Evolutionary conservation across 2,113 vertebrate species (phyloP).

Genomic region (Daboia siamensis): DNA sequence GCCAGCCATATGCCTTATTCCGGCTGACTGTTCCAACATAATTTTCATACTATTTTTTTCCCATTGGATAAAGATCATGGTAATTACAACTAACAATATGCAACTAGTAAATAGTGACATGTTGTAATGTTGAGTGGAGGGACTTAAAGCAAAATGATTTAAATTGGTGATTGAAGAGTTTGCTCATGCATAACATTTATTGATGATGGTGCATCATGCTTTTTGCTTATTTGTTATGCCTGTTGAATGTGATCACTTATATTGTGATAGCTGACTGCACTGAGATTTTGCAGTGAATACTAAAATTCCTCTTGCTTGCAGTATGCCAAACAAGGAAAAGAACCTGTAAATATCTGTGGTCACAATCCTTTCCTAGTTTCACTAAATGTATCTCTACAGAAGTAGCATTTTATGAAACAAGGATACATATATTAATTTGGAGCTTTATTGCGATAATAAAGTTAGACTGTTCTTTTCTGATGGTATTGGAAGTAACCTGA

Average conservation of each 20-base stretch:
- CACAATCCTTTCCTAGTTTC: neutral
- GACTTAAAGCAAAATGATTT: conserved; percentile 16
- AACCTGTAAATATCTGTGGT: neutral
- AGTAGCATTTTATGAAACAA: neutral
- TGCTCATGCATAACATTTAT: neutral
- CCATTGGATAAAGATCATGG: conserved; percentile 27
- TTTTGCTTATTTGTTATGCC: neutral
- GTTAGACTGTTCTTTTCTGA: neutral
- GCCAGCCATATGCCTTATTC: conserved; percentile 16
- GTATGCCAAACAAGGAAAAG: neutral
- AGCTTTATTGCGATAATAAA: neutral
- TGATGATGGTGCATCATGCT: neutral
- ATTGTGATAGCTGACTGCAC: neutral
- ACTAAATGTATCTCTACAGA: neutral
- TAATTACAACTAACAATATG: conserved; percentile 35
- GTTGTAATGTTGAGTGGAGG: conserved; percentile 28
- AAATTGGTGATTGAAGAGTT: conserved; percentile 22
- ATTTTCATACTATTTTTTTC: conserved; percentile 22
- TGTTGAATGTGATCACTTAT: neutral
- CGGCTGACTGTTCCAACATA: conserved; percentile 24
- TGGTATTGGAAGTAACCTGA: neutral
- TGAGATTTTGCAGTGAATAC: neutral
- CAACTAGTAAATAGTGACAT: conserved; percentile 14
- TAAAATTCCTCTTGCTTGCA: neutral
- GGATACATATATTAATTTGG: no score